phyloP scores from a whole-genome alignment of 2,888 invertebrate genomes.

The Spisula subtruncata region DNA sequence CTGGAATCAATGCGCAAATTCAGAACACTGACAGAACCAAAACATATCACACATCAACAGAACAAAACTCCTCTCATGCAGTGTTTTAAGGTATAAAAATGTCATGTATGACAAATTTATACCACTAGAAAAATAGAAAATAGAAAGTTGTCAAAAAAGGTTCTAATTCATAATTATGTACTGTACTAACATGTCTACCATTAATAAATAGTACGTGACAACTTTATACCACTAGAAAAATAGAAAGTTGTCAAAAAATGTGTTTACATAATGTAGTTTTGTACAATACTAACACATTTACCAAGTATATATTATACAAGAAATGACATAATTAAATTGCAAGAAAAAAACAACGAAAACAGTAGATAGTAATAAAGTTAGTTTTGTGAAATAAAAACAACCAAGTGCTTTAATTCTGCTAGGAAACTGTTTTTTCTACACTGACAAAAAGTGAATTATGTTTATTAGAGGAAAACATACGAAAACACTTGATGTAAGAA shows the following conservation, averaged over 20 bases:
- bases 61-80: no score
- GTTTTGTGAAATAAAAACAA: background rate
- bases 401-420: background rate
- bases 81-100: no score
- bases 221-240: background rate
- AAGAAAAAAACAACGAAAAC: background rate
- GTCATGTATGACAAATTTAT: background rate
- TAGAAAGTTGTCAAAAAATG: background rate
- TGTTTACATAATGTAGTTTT: no score
- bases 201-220: background rate
- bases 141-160: background rate
- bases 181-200: no score
- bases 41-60: no score
- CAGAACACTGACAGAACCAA: no score
- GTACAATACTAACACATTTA: background rate
- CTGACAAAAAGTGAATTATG: conserved; percentile 5
- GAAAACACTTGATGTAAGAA: background rate
- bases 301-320: conserved; percentile 19
- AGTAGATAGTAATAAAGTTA: background rate
- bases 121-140: background rate
- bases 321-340: background rate
- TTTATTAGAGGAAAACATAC: background rate
- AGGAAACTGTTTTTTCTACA: background rate
- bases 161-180: no score
- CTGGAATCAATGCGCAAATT: no score